phyloP scores from a whole-genome alignment of 1,140 invertebrate species.

The Anastatus disparis region DNA sequence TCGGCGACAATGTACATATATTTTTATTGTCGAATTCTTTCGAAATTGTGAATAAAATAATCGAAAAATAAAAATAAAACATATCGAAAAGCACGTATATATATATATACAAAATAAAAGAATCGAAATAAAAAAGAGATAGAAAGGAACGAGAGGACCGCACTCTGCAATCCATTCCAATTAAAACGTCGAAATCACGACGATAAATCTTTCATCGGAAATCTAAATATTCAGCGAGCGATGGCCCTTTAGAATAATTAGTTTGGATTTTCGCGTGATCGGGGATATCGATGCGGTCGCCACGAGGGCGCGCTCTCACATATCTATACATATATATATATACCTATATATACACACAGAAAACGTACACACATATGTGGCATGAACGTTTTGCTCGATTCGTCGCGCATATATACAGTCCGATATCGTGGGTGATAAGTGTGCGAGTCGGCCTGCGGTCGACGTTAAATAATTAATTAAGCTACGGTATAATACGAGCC shows the following conservation, averaged over 20 bases:
- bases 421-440: slow-evolving; percentile 30
- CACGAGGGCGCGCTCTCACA: slow-evolving; percentile 3
- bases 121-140: neutral
- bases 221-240: slow-evolving; percentile 54
- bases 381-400: no score
- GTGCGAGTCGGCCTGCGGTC: slow-evolving; percentile 6
- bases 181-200: slow-evolving; percentile 42
- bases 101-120: neutral
- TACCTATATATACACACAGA: neutral
- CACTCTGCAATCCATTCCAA: slow-evolving; percentile 28
- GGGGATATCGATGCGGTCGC: slow-evolving; percentile 47
- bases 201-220: slow-evolving; percentile 50
- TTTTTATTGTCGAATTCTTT: slow-evolving; percentile 15
- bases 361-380: no score
- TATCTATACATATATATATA: slow-evolving; percentile 45
- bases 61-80: neutral
- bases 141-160: neutral
- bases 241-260: slow-evolving; percentile 50
- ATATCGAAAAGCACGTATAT: neutral
- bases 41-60: slow-evolving; percentile 4
- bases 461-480: slow-evolving; percentile 56
- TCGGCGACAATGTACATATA: neutral
- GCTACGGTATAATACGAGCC: slow-evolving; percentile 17
- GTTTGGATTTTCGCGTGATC: slow-evolving; percentile 45
- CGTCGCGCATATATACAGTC: neutral